Base-by-base conservation (phyloP, 2,113 vertebrate species). In the Spizaetus ornatus region DNA sequence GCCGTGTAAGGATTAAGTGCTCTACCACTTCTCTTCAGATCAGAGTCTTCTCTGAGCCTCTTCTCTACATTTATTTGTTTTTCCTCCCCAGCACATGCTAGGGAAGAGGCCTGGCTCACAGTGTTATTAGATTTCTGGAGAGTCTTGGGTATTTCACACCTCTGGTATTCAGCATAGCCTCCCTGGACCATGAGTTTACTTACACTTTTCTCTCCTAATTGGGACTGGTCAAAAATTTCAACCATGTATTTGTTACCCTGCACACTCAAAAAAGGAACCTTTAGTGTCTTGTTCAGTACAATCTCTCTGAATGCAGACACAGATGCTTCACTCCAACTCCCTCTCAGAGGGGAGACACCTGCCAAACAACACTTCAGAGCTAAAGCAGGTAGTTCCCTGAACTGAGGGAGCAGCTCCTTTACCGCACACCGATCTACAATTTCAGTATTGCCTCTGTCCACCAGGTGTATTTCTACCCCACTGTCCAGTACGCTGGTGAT, bases 391-490 rank as follows among this genome's bases (percentile, higher is more conserved):
- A 99, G 88, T 14, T 94, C 96, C 95, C 95, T 97, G 45, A 99
- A 99, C 32, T 89, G 95, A 11, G 98, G 96, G 14, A 98, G 98
- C 63, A 99, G 95, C 69, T 97, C 97, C 52, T 97, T 98, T 38
- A 99, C 91, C 0, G 97, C 93, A 61, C 45, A 70, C 81, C 42
- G 59, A 45, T 98, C 97, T 83, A 99, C 98, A 6, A 89, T 80
- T 93, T 99, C 98, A 0, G 90, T 97, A 63, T 97, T 98, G 92
- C 99, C 99, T 77, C 97, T 98, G 93, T 99, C 99, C 17, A 99
- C 93, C 84, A 99, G 97, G 80, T 98, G 98, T n/a, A 99, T 97
- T 42, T 98, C 98, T 27, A 98, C 96, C 16, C 96, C 93, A 16
- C 93, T 85, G 21, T 97, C 94, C 34, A 96, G 91, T 3, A 98